Evolutionary conservation across 2,113 vertebrate species (phyloP).

Genomic region (Myiopsitta monachus): DNA sequence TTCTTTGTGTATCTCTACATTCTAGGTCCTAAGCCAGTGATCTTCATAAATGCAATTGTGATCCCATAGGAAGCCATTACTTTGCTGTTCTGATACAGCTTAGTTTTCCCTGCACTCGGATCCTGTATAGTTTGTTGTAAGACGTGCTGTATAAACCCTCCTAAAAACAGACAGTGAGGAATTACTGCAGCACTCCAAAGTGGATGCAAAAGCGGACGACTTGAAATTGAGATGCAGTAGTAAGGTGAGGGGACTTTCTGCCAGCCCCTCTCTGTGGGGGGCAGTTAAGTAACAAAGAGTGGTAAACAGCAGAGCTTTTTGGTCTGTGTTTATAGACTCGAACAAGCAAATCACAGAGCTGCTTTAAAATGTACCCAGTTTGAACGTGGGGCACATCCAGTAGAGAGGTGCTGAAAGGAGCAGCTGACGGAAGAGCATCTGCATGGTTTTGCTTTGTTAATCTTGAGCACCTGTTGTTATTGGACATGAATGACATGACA

Average conservation of each 20-base stretch:
- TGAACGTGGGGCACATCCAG: accelerated
- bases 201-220: background rate
- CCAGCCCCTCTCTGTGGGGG: background rate
- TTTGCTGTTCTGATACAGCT: background rate
- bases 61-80: background rate
- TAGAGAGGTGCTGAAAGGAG: background rate
- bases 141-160: background rate
- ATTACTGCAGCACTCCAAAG: background rate
- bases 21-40: background rate
- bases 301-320: background rate
- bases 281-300: too few relatives aligned
- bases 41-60: background rate
- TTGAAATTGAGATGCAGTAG: background rate
- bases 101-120: background rate
- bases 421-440: background rate
- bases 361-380: background rate
- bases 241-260: background rate
- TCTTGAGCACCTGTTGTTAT: background rate
- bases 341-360: accelerated
- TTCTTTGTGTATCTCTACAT: background rate
- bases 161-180: background rate
- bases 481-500: background rate
- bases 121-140: background rate
- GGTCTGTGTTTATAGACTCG: too few relatives aligned
- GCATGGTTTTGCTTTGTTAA: background rate